Base-by-base conservation (phyloP, 1,140 invertebrate species). In the Subanguina moxae region DNA sequence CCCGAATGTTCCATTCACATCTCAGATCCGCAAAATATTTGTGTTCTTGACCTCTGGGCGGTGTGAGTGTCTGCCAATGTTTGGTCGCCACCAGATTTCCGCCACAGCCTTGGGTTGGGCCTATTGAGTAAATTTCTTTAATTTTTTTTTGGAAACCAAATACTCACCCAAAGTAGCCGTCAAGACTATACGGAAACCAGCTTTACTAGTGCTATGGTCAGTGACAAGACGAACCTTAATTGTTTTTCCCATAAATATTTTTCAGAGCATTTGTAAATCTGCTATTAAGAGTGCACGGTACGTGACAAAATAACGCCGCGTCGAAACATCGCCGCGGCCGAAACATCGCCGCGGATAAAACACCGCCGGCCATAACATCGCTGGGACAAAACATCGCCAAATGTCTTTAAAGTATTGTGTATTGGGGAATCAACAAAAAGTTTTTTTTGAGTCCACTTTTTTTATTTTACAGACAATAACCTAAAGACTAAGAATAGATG, bases 81-180 rank as follows among this genome's bases (percentile, higher is more conserved):
- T 42, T 57, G 15, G 30, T 76, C 13, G 80, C 78, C 38, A 17
- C 67, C 59, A 82, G 38, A 11, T 67, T 57, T 38, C 80, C 80
- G 46, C 80, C 81, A 65, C 80, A 82, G 21, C 80, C 80, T 0
- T 62, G 67, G 15, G 58, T 38, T 23, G 70, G 75, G 0, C 80
- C 79, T 77, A 68, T 64, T 70, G 19, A 38, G 32, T 15, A 52
- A 25, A 21, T 19, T 52, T 8, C 23, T 23, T 57, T 13, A 56
- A 43, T 17, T 30, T 58, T 45, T 23, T 61, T 45, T 7, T 45
- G n/a, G n/a, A 46, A 45, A 38, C 28, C n/a, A 38, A 45, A 28
- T 3, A 3, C n/a, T 62, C 17, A 64, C 75, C 76, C 11, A 80
- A 62, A 19, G 78, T 81, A 21, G 78, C 74, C 32, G 72, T 70